Evolutionary conservation across 2,888 invertebrate genomes (phyloP).

Genomic region (Leptogaster cylindrica): DNA sequence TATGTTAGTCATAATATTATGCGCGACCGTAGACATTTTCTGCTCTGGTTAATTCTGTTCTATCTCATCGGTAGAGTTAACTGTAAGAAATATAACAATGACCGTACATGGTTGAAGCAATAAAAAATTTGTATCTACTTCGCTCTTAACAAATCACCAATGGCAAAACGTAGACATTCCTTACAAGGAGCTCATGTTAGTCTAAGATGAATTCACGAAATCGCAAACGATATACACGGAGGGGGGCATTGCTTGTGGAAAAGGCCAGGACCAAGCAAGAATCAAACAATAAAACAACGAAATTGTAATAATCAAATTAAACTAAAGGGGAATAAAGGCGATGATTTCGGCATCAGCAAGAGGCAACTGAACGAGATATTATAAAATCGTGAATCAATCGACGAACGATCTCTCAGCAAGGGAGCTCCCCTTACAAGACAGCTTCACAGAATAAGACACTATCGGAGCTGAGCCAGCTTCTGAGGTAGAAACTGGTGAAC

Average conservation of each 20-base stretch:
- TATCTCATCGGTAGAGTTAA: slow-evolving; percentile 1
- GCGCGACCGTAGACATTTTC: slow-evolving; percentile 16
- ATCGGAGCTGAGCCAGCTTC: slow-evolving; percentile 27
- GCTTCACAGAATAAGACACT: slow-evolving; percentile 33
- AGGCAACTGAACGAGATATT: slow-evolving; percentile 19
- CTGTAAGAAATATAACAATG: slow-evolving; percentile 21
- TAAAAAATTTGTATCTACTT: slow-evolving; percentile 26
- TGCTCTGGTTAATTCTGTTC: slow-evolving; percentile 37
- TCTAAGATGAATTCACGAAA: slow-evolving; percentile 25
- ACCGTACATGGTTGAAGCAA: slow-evolving; percentile 20
- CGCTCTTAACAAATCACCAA: slow-evolving; percentile 25
- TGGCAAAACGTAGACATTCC: slow-evolving; percentile 7
- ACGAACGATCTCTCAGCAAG: slow-evolving; percentile 47
- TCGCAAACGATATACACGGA: neutral
- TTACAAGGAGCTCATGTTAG: slow-evolving; percentile 12
- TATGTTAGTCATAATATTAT: neutral
- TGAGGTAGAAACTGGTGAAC: slow-evolving; percentile 35
- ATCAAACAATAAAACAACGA: neutral
- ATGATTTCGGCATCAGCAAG: slow-evolving; percentile 8
- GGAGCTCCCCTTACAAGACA: slow-evolving; percentile 39
- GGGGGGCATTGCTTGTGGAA: slow-evolving; percentile 3
- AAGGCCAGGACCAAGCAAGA: neutral
- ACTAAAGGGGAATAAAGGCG: neutral
- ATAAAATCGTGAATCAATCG: slow-evolving; percentile 49
- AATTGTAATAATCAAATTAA: slow-evolving; percentile 22